phyloP scores from a whole-genome alignment of 1,140 invertebrate genomes.

The Drosophila parabipectinata region DNA sequence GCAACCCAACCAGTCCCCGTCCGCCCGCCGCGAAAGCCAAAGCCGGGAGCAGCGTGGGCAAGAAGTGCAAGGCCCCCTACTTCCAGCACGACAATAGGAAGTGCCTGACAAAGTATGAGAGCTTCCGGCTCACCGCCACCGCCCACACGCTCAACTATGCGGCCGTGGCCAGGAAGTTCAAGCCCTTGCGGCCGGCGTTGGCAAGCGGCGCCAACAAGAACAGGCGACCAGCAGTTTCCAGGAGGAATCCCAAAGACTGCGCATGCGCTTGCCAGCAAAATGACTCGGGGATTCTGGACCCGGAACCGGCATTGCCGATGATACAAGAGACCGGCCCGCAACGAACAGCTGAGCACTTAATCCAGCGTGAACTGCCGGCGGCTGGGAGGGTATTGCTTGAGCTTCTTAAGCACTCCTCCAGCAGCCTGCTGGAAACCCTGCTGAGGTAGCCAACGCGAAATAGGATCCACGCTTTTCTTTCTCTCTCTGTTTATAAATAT shows the following conservation, averaged over 20 bases:
- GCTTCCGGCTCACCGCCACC: slow-evolving; percentile 61
- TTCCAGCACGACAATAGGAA: slow-evolving; percentile 80
- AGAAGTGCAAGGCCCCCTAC: slow-evolving; percentile 70
- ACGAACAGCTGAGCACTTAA: slow-evolving; percentile 52
- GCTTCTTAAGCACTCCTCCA: slow-evolving; percentile 69
- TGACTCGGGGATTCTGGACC: not conserved
- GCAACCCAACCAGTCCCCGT: slow-evolving; percentile 4
- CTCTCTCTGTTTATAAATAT: not conserved
- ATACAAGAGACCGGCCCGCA: slow-evolving; percentile 12
- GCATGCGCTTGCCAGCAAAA: slow-evolving; percentile 65
- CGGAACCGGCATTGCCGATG: slow-evolving; percentile 38
- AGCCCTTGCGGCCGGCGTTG: slow-evolving; percentile 71
- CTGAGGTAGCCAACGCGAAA: slow-evolving; percentile 47
- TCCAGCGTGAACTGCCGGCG: slow-evolving; percentile 35
- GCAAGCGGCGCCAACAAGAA: slow-evolving; percentile 76
- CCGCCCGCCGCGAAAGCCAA: not conserved
- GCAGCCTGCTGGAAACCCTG: slow-evolving; percentile 61
- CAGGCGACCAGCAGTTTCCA: slow-evolving; percentile 63
- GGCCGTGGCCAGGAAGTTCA: slow-evolving; percentile 78
- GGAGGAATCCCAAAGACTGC: slow-evolving; percentile 49
- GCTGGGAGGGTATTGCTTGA: slow-evolving; percentile 52
- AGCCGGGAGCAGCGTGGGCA: slow-evolving; percentile 19
- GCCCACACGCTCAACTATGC: slow-evolving; percentile 71
- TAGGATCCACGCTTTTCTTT: not conserved
- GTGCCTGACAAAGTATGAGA: slow-evolving; percentile 69